Evolutionary conservation across 1,140 invertebrate genomes (phyloP).

Genomic region (Liolophura sinensis): DNA sequence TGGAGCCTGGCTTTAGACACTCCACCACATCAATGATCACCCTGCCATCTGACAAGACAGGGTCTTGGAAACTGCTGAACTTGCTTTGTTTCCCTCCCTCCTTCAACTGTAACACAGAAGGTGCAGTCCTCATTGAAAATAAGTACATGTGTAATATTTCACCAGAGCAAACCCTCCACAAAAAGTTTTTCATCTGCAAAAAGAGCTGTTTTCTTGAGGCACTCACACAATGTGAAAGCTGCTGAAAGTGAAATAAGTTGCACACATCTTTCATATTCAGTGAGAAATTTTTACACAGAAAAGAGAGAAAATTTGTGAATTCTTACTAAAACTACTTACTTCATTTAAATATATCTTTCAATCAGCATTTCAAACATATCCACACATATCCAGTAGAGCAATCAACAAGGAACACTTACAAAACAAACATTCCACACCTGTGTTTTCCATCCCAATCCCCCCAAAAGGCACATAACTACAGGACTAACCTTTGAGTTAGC

Average conservation of each 20-base stretch:
- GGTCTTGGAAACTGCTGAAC: slow-evolving; percentile 89
- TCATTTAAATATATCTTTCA: no score
- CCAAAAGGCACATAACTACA: background rate
- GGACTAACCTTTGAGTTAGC: slow-evolving; percentile 85
- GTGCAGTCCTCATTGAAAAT: background rate
- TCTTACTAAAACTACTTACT: no score
- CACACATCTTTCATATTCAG: no score
- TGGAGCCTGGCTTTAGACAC: slow-evolving; percentile 91
- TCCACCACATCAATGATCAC: slow-evolving; percentile 96
- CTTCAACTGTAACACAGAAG: slow-evolving; percentile 52
- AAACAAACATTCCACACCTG: no score
- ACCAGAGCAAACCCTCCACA: background rate
- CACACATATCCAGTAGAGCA: no score
- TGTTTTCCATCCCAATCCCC: no score
- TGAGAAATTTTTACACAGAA: no score
- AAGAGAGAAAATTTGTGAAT: no score
- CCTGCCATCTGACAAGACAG: slow-evolving; percentile 78
- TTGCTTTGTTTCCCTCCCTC: slow-evolving; percentile 76
- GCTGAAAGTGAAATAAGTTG: background rate
- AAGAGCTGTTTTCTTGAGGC: background rate
- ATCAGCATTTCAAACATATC: no score
- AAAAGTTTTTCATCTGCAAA: background rate
- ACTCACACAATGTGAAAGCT: background rate
- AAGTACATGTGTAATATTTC: background rate
- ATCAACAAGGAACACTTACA: no score